These are phyloP conservation scores for Synergus japonicus DNA, from an alignment of 2,888 invertebrate species.

Conservation along the genomic window DNA sequence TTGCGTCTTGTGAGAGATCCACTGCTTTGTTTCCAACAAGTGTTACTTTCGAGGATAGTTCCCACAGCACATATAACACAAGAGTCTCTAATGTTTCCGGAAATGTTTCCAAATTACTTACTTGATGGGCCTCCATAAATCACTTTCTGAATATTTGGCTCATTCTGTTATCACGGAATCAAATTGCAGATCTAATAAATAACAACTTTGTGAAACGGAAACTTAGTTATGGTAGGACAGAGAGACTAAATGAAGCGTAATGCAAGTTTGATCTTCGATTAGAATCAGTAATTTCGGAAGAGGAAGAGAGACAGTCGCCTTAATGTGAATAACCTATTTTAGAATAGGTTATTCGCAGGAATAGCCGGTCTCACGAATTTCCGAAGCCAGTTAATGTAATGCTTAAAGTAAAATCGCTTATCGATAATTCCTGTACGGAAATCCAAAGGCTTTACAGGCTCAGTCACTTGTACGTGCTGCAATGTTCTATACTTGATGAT, in stretches of 20 bases:
- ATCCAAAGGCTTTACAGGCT: slow-evolving; percentile 33
- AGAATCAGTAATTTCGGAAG: slow-evolving; percentile 27
- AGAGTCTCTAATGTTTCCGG: not conserved
- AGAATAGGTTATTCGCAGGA: slow-evolving; percentile 14
- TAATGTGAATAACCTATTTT: slow-evolving; percentile 38
- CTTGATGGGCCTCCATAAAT: not conserved
- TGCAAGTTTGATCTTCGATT: slow-evolving; percentile 32
- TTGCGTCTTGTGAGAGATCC: slow-evolving; percentile 20
- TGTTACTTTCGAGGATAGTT: slow-evolving; percentile 29
- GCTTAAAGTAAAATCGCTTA: slow-evolving; percentile 37
- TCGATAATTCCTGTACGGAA: slow-evolving; percentile 28
- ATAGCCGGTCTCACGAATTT: slow-evolving; percentile 33
- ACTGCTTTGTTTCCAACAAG: slow-evolving; percentile 33
- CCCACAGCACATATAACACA: slow-evolving; percentile 7
- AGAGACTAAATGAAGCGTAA: slow-evolving; percentile 2
- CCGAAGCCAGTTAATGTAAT: slow-evolving; percentile 20
- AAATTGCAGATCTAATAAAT: not conserved
- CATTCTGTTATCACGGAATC: not conserved
- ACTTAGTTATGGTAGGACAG: not conserved
- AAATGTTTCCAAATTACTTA: not conserved
- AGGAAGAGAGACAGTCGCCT: slow-evolving; percentile 6
- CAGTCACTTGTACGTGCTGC: slow-evolving; percentile 23
- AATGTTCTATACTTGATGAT: slow-evolving; percentile 31
- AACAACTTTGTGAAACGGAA: slow-evolving; percentile 6
- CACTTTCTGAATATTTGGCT: too few species aligned